A percentile compares a stretch with the other conserved stretches of the same genome.
These are phyloP conservation scores for Colostygia pectinataria DNA, from an alignment of 2,888 invertebrate species.

Conservation along the genomic window DNA sequence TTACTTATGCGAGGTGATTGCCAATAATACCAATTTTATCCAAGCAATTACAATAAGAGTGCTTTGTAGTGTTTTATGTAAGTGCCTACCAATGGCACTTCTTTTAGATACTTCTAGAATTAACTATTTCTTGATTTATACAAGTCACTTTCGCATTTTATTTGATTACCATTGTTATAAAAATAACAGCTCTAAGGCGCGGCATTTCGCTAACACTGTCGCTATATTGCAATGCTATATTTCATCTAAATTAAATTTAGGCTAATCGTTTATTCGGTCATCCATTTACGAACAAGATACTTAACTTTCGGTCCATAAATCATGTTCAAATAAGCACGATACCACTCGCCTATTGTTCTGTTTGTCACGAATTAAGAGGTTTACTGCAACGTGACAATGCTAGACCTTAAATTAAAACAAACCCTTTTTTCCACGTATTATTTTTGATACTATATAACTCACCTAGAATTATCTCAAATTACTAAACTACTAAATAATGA, in stretches of 20 bases:
- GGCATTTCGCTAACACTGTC: neutral
- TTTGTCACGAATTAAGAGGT: conserved; percentile 7
- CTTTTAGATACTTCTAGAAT: too few relatives aligned
- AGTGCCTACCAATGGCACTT: too few relatives aligned
- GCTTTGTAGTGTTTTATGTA: too few relatives aligned
- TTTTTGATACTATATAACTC: too few relatives aligned
- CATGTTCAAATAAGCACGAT: conserved; percentile 9
- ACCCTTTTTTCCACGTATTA: neutral
- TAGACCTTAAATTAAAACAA: neutral
- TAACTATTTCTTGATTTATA: too few relatives aligned
- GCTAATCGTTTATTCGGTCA: conserved; percentile 16
- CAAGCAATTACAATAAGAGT: too few relatives aligned
- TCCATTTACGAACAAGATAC: conserved; percentile 13
- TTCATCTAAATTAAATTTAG: conserved; percentile 6
- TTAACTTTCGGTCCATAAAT: conserved; percentile 2
- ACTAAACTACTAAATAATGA: neutral
- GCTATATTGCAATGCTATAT: neutral
- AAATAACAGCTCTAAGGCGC: neutral
- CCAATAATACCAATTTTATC: too few relatives aligned
- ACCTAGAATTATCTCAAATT: too few relatives aligned
- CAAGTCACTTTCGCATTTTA: too few relatives aligned
- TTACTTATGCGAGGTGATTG: too few relatives aligned
- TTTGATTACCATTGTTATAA: too few relatives aligned
- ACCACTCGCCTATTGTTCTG: conserved; percentile 16
- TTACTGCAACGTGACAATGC: neutral